Conservation (phyloP, 2,797 vertebrate species). For the Eospalax fontanierii region DNA sequence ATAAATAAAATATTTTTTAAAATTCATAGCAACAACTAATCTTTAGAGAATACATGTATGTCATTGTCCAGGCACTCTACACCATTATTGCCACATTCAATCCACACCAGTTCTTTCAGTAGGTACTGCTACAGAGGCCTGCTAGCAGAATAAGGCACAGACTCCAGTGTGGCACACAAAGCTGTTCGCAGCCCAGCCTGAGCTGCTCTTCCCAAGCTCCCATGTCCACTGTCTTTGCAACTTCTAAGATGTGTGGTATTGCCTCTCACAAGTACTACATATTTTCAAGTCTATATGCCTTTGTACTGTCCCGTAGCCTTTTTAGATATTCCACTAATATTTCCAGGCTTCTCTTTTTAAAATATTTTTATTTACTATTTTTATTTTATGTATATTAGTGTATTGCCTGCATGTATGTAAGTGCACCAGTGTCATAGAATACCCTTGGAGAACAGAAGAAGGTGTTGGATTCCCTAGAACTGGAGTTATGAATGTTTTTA, state of each 20-base stretch:
- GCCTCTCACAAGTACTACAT: not conserved
- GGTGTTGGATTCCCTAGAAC: no score
- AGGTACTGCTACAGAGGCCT: not conserved
- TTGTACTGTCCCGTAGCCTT: not conserved
- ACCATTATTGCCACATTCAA: not conserved
- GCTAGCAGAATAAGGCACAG: not conserved
- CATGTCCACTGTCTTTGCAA: not conserved
- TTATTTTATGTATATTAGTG: no score
- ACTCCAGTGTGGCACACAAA: accelerated
- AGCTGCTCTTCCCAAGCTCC: not conserved
- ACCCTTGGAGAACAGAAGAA: no score
- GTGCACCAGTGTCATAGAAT: no score
- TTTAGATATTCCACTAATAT: not conserved
- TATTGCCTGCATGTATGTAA: no score
- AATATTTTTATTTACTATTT: no score
- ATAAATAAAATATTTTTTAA: no score
- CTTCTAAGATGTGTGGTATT: accelerated
- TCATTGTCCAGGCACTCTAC: not conserved
- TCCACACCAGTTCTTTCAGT: not conserved
- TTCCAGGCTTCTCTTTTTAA: not conserved
- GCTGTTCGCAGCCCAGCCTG: not conserved
- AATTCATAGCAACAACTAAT: not conserved
- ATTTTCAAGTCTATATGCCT: not conserved
- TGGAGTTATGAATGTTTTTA: not conserved
- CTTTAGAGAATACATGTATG: not conserved